Evolutionary conservation across 1,140 invertebrate genomes (phyloP).

Genomic region (Orius insidiosus): DNA sequence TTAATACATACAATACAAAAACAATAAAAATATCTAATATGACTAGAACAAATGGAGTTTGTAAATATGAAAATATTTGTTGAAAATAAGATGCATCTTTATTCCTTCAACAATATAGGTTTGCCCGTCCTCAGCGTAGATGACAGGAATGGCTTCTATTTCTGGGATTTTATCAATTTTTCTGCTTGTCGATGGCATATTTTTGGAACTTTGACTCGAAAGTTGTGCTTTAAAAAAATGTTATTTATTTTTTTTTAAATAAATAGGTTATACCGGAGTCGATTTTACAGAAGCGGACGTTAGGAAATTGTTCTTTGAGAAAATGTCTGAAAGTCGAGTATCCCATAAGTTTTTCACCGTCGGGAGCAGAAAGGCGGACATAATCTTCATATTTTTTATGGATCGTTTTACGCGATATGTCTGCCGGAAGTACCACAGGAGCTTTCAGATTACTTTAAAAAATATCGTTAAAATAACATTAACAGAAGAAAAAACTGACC

Average conservation of each 20-base stretch:
- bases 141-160: background rate
- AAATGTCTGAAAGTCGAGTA: slow-evolving; percentile 63
- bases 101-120: slow-evolving; percentile 1
- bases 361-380: slow-evolving; percentile 43
- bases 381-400: slow-evolving; percentile 55
- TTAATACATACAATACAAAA: too few relatives aligned
- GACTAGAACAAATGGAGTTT: background rate
- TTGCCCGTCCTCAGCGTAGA: background rate
- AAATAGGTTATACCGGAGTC: slow-evolving; percentile 29
- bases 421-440: slow-evolving; percentile 43
- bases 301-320: slow-evolving; percentile 63
- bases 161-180: background rate
- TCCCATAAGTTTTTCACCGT: slow-evolving; percentile 49
- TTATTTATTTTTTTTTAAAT: background rate
- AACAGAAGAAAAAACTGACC: slow-evolving; percentile 7
- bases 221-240: background rate
- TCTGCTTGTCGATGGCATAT: background rate
- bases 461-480: background rate
- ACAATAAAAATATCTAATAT: background rate
- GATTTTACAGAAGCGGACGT: slow-evolving; percentile 52
- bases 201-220: background rate
- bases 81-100: too few relatives aligned
- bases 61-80: too few relatives aligned
- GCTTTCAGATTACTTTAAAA: slow-evolving; percentile 27
- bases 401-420: slow-evolving; percentile 50